Evolutionary conservation across 2,888 invertebrate genomes (phyloP).

Genomic region (Orthosia cruda): DNA sequence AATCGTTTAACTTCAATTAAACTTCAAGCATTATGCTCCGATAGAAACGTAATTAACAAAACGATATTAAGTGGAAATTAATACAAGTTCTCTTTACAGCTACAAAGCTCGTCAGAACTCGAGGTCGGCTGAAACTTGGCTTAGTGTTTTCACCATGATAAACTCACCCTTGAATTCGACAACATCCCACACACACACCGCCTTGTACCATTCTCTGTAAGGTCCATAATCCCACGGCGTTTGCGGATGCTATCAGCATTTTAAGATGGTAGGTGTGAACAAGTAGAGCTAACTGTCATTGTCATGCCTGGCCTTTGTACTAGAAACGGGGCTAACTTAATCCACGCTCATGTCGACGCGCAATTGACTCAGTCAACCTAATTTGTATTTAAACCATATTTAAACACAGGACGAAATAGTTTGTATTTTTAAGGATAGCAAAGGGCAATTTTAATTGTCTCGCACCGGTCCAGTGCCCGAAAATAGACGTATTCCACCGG

Average conservation of each 20-base stretch:
- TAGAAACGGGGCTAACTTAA: constrained; percentile 81
- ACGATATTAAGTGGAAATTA: constrained; percentile 77
- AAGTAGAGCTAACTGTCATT: constrained; percentile 85
- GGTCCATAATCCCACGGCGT: constrained; percentile 49
- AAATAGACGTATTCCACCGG: not conserved
- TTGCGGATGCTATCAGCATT: constrained; percentile 53
- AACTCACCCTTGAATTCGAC: constrained; percentile 24
- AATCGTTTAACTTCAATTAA: constrained; percentile 69
- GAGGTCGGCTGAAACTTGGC: constrained; percentile 81
- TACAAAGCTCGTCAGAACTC: constrained; percentile 79
- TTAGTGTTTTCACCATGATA: constrained; percentile 73
- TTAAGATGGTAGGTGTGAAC: constrained; percentile 73
- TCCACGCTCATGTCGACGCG: constrained; percentile 77
- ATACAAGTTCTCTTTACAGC: constrained; percentile 78
- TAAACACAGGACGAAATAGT: constrained; percentile 31
- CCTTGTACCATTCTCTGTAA: constrained; percentile 41
- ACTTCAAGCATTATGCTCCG: constrained; percentile 71
- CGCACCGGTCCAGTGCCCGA: too few species aligned
- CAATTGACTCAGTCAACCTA: constrained; percentile 79
- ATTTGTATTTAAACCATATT: constrained; percentile 71
- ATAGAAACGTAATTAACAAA: constrained; percentile 75
- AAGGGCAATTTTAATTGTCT: constrained; percentile 11
- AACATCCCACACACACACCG: constrained; percentile 15
- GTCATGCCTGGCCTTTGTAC: constrained; percentile 82
- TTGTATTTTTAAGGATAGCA: constrained; percentile 37